Evolutionary conservation across 1,140 invertebrate species (phyloP), one percentile per base, ranked within the genome.

Genomic region (Brachionus asplanchnoidis): DNA sequence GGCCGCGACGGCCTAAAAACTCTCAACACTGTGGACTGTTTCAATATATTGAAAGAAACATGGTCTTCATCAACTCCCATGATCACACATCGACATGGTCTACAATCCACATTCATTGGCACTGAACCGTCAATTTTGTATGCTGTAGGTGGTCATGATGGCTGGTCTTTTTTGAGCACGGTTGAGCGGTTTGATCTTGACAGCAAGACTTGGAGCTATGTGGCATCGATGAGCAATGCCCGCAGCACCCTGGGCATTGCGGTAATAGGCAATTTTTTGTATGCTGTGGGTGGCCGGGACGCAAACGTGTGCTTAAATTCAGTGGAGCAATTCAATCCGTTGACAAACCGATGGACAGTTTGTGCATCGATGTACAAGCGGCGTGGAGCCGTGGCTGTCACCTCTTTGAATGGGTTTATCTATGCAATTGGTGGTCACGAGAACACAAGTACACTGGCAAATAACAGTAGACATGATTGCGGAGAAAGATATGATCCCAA

Each of bases 1-100:
- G 96, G 95, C 8, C 91, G 95, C 83, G 95, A 97, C 90, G 95
- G 95, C n/a, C 91, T 97, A 4, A 97, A 96, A 90, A 97, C 95
- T 5, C 90, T 95, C 66, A 93, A 93, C 20, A 94, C 92, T 0
- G 68, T 77, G 11, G 66, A 80, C 42, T 56, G 68, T 32, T 77
- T 66, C 40, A 65, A 70, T 20, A 40, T 80, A 26, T 8, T 77
- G 7, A 70, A 88, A 84, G 92, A 93, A 86, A 92, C 92, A 9
- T 97, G 95, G 95, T 93, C 92, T 40, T 91, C 92, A 28, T 90
- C 97, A 78, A 93, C 94, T 79, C 92, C 94, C 0, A 97, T 97
- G 95, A 94, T 93, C 84, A 95, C 95, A n/a, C 95, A 95, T 88
- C 90, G 95, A 56, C 95, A 97, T 90, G 95, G 95, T 8, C 90